Evolutionary conservation across 2,888 invertebrate genomes (phyloP).

Genomic region (Tortrix viridana): DNA sequence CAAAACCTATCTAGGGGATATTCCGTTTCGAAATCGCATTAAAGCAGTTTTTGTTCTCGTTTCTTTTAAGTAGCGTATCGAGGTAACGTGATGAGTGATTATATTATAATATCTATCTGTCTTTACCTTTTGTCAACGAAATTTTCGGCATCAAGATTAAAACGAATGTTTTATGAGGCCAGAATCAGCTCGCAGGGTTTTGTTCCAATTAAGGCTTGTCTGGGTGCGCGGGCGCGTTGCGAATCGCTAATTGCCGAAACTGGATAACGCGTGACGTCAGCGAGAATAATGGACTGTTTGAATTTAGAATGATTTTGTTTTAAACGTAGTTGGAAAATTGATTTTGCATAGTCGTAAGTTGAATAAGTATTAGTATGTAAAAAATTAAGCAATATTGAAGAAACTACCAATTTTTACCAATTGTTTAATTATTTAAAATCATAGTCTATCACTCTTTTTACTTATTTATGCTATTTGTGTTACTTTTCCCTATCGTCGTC

Average conservation of each 20-base stretch:
- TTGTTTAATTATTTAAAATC: no score
- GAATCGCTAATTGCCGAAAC: slow-evolving; percentile 77
- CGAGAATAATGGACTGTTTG: slow-evolving; percentile 49
- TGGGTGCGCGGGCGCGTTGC: slow-evolving; percentile 61
- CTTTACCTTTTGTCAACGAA: slow-evolving; percentile 27
- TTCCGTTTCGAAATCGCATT: background rate
- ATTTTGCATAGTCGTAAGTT: background rate
- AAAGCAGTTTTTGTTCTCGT: background rate
- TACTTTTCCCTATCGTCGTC: no score
- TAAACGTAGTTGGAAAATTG: slow-evolving; percentile 4
- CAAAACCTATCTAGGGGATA: slow-evolving; percentile 2
- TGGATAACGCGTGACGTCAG: slow-evolving; percentile 59
- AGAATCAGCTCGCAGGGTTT: slow-evolving; percentile 51
- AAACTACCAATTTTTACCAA: no score
- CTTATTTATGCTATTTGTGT: no score
- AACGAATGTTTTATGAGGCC: slow-evolving; percentile 39
- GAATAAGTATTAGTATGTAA: no score
- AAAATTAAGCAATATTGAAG: no score
- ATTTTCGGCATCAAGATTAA: slow-evolving; percentile 25
- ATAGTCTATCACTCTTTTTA: no score
- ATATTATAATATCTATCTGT: background rate
- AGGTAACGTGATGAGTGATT: no score
- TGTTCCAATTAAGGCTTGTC: slow-evolving; percentile 63
- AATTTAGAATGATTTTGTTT: slow-evolving; percentile 27
- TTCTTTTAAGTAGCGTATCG: no score